Percentiles rank a stretch among this genome's conserved stretches.
Evolutionary conservation across 92 coral and sea anemone species (phyloP).

Genomic region (Paragorgia papillata): DNA sequence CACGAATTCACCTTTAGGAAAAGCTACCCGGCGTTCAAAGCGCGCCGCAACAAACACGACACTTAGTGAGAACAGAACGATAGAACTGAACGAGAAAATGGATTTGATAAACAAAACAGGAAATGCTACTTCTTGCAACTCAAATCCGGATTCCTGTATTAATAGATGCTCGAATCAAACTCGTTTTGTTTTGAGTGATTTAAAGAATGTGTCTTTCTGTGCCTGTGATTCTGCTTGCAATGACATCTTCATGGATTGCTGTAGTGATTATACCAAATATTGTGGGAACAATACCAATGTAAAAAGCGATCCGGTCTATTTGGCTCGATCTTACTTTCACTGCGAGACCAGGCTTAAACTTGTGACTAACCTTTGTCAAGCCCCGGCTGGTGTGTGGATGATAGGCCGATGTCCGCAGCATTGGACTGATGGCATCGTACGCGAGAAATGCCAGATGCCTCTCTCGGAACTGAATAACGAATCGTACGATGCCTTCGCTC

Average conservation of each 20-base stretch:
- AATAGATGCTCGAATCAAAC: conserved; percentile 22
- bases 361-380: neutral
- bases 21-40: too few species aligned
- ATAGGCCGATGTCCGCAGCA: conserved; percentile 6
- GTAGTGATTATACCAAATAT: conserved; percentile 15
- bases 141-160: conserved; percentile 3
- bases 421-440: neutral
- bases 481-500: conserved; percentile 25
- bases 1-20: too few species aligned
- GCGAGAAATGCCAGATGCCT: conserved; percentile 10
- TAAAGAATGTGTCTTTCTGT: neutral
- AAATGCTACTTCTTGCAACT: too few species aligned
- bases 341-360: conserved; percentile 7
- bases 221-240: conserved; percentile 27
- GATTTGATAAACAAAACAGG: too few species aligned
- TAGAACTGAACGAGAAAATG: too few species aligned
- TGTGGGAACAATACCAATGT: neutral
- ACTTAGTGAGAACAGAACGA: too few species aligned
- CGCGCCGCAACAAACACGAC: too few species aligned
- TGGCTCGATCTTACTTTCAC: neutral
- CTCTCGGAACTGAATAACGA: neutral
- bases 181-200: neutral
- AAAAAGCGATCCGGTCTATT: neutral
- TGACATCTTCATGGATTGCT: conserved; percentile 29
- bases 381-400: conserved; percentile 14